These are phyloP conservation scores for Polyodon spathula DNA, from an alignment of 2,113 vertebrate genomes.

Conservation along the genomic window DNA sequence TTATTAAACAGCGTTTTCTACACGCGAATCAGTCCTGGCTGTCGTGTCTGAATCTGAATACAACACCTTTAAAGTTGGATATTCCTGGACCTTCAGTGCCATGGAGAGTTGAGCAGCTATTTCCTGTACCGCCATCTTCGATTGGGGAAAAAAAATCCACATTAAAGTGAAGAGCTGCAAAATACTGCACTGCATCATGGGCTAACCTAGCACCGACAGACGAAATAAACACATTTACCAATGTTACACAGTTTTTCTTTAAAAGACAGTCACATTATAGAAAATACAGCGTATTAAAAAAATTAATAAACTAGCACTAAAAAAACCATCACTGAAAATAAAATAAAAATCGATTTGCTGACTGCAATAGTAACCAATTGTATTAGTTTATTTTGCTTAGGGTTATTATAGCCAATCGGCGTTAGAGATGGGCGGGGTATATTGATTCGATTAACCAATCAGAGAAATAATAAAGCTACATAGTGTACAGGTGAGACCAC, in stretches of 20 bases:
- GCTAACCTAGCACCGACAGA: constrained; percentile 8
- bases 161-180: not conserved
- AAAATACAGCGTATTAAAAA: not conserved
- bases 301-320: not conserved
- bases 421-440: not conserved
- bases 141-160: constrained; percentile 35
- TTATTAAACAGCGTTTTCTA: too few relatives aligned
- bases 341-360: not conserved
- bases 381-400: not conserved
- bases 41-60: not conserved
- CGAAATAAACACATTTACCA: not conserved
- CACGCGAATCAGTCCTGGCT: not conserved
- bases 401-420: not conserved
- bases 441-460: too few relatives aligned
- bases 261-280: not conserved
- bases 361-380: not conserved
- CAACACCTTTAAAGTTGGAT: constrained; percentile 88
- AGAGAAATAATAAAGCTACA: too few relatives aligned
- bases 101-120: constrained; percentile 95
- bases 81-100: constrained; percentile 98
- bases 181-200: constrained; percentile 39
- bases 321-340: not conserved
- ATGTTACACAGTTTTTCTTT: not conserved
- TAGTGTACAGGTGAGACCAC: too few relatives aligned
- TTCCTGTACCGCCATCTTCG: constrained; percentile 98